Conservation (phyloP, 2,797 vertebrate genomes). For the Cirrhinus mrigala region DNA sequence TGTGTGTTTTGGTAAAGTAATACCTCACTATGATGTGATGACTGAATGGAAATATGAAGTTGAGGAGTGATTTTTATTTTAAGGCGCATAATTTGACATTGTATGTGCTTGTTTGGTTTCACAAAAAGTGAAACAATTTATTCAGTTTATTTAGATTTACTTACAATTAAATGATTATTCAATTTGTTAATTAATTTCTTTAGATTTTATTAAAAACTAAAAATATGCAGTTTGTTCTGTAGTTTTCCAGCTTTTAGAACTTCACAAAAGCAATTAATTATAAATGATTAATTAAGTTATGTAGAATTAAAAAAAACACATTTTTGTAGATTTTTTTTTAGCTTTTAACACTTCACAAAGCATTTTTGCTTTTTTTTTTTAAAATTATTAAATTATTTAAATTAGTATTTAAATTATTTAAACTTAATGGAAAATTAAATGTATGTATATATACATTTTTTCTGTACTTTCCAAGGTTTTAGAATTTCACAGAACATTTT, state of each 20-base stretch:
- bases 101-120: not conserved
- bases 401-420: not conserved
- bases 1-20: conserved; percentile 46
- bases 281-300: not conserved
- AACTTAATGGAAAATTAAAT: not conserved
- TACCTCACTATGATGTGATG: conserved; percentile 33
- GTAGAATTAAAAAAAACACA: not conserved
- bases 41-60: conserved; percentile 41
- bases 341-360: not conserved
- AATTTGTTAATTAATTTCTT: not conserved
- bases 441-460: not conserved
- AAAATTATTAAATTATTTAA: too few relatives aligned
- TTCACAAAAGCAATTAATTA: not conserved
- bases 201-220: not conserved
- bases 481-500: not conserved
- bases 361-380: not conserved
- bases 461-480: not conserved
- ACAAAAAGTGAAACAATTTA: not conserved
- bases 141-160: not conserved
- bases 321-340: not conserved
- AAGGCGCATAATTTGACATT: not conserved
- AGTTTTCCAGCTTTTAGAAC: not conserved
- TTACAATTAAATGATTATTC: not conserved
- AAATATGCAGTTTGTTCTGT: not conserved
- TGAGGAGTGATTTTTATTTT: conserved; percentile 27